These are phyloP conservation scores for Fratercula arctica DNA, from an alignment of 2,797 vertebrate species.

Conservation along the genomic window DNA sequence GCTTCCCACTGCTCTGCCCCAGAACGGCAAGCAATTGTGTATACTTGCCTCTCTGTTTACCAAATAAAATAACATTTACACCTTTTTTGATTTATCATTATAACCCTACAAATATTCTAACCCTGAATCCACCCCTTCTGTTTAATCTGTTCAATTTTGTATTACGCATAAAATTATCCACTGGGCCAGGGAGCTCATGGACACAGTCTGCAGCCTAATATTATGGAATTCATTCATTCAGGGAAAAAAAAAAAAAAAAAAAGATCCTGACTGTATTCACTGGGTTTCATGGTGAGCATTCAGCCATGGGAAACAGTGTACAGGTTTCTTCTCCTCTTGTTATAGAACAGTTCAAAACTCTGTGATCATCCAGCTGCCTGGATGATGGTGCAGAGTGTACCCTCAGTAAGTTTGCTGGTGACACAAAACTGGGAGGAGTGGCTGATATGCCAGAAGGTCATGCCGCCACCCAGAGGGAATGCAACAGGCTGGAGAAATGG, in stretches of 20 bases:
- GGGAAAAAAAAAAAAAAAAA: neutral
- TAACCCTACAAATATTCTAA: neutral
- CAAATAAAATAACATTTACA: neutral
- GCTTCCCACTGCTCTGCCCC: neutral
- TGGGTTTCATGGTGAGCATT: neutral
- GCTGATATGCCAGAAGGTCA: rapidly evolving
- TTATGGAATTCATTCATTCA: neutral
- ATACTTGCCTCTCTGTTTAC: neutral
- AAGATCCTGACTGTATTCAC: neutral
- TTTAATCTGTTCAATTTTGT: neutral
- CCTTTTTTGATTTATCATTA: neutral
- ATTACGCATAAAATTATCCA: neutral
- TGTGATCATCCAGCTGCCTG: neutral
- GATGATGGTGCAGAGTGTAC: neutral
- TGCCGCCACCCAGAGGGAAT: neutral
- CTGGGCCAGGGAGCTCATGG: neutral
- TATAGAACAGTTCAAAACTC: neutral
- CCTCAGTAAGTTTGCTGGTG: neutral
- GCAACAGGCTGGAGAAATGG: neutral
- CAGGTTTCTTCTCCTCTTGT: neutral
- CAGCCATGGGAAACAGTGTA: rapidly evolving
- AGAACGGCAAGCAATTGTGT: neutral
- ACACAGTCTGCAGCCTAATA: neutral
- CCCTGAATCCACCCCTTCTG: neutral
- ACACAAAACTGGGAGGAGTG: neutral